Conservation (phyloP, 2,888 invertebrate genomes). For the Hypolimnas misippus region DNA sequence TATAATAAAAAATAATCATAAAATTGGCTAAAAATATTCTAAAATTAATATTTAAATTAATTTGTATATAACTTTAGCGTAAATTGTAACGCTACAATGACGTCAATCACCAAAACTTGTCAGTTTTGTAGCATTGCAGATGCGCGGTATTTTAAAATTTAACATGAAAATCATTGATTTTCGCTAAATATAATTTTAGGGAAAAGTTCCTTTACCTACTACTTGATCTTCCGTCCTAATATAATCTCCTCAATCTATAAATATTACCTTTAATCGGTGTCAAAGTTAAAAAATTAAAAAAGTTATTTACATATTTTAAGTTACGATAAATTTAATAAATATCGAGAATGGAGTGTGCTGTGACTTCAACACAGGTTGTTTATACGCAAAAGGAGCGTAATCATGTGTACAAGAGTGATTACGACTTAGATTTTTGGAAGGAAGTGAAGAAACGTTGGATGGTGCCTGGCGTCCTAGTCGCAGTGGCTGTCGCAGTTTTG, state of each 20-base stretch:
- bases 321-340: slow-evolving; percentile 16
- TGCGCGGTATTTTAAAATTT: slow-evolving; percentile 59
- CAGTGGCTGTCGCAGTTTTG: slow-evolving; percentile 63
- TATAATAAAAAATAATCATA: no score
- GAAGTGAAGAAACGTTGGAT: slow-evolving; percentile 64
- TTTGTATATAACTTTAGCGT: neutral
- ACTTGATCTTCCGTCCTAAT: slow-evolving; percentile 19
- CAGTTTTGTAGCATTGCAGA: slow-evolving; percentile 56
- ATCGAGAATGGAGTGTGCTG: slow-evolving; percentile 35
- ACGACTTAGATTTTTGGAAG: slow-evolving; percentile 58
- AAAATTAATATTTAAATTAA: no score
- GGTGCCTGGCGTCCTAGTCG: slow-evolving; percentile 61
- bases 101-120: slow-evolving; percentile 23
- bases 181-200: slow-evolving; percentile 1
- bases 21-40: no score
- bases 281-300: neutral
- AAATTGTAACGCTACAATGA: slow-evolving; percentile 24
- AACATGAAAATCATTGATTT: slow-evolving; percentile 33
- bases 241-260: neutral
- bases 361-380: slow-evolving; percentile 43
- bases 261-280: neutral
- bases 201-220: neutral
- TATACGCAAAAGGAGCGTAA: slow-evolving; percentile 39
- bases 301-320: neutral
- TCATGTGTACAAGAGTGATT: slow-evolving; percentile 47